Conservation (phyloP, 1,140 invertebrate species). For the Luehdorfia chinensis region DNA sequence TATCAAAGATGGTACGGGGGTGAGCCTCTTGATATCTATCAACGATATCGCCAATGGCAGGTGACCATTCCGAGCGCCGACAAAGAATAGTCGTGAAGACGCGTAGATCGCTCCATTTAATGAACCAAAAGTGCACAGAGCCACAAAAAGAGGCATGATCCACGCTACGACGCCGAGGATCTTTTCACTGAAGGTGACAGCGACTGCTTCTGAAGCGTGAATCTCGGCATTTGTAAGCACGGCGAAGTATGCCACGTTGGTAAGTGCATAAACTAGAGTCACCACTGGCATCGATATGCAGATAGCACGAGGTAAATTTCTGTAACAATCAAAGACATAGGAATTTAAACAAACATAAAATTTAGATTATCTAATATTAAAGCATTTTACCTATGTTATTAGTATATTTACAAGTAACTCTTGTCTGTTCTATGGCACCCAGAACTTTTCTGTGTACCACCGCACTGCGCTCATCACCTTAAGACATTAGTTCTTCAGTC, state of each 20-base stretch:
- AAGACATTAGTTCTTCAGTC: no score
- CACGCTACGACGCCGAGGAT: constrained; percentile 88
- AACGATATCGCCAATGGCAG: constrained; percentile 92
- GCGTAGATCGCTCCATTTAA: constrained; percentile 94
- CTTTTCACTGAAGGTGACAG: constrained; percentile 93
- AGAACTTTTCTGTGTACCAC: no score
- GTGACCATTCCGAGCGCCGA: constrained; percentile 94
- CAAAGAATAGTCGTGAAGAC: constrained; percentile 92
- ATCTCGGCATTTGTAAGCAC: constrained; percentile 90
- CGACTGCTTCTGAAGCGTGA: constrained; percentile 91
- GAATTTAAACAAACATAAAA: no score
- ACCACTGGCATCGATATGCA: constrained; percentile 94
- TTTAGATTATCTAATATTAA: no score
- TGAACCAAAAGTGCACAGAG: constrained; percentile 91
- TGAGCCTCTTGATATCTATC: constrained; percentile 90
- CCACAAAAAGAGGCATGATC: constrained; percentile 93
- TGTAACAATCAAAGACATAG: constrained; percentile 66
- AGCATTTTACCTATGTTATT: no score
- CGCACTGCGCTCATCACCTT: no score
- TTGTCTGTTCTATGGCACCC: no score
- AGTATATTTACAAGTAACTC: no score
- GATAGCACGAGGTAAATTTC: constrained; percentile 93
- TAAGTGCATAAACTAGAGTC: constrained; percentile 91
- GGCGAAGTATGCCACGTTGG: constrained; percentile 94
- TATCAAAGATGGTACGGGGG: constrained; percentile 93